Evolutionary conservation across 1,140 invertebrate genomes (phyloP).

Genomic region (Panagrolaimus sp.): DNA sequence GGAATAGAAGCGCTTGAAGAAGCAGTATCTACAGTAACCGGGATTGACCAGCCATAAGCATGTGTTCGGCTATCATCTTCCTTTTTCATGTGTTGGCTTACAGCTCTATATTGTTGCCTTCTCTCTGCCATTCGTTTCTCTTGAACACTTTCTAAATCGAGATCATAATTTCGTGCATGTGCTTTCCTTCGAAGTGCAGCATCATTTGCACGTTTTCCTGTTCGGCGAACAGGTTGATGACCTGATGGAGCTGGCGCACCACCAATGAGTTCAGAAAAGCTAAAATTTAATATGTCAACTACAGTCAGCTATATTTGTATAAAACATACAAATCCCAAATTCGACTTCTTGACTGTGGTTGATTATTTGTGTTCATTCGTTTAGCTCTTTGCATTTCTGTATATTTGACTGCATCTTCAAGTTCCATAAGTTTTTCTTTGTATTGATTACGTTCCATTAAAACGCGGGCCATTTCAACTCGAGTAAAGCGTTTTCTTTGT

Average conservation of each 20-base stretch:
- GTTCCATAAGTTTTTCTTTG: slow-evolving; percentile 81
- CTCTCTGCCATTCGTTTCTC: slow-evolving; percentile 70
- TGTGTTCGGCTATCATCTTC: slow-evolving; percentile 65
- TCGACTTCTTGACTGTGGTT: slow-evolving; percentile 69
- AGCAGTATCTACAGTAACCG: slow-evolving; percentile 63
- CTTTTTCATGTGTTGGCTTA: slow-evolving; percentile 83
- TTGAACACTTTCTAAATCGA: slow-evolving; percentile 39
- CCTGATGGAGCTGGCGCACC: slow-evolving; percentile 43
- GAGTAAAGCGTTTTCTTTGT: slow-evolving; percentile 89
- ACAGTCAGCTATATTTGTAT: too few species aligned
- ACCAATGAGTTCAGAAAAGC: slow-evolving; percentile 91
- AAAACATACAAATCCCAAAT: slow-evolving; percentile 84
- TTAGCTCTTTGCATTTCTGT: slow-evolving; percentile 91
- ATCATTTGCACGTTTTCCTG: slow-evolving; percentile 60
- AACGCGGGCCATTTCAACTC: slow-evolving; percentile 96
- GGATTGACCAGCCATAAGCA: slow-evolving; percentile 96
- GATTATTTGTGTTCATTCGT: slow-evolving; percentile 67
- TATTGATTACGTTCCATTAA: slow-evolving; percentile 98
- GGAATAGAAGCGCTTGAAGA: slow-evolving; percentile 66
- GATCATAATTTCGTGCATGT: slow-evolving; percentile 63
- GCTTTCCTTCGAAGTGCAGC: slow-evolving; percentile 64
- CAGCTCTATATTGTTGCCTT: slow-evolving; percentile 79
- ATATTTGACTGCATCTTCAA: slow-evolving; percentile 95
- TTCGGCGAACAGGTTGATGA: slow-evolving; percentile 63
- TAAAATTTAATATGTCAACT: slow-evolving; percentile 58